Conservation (phyloP, 2,888 invertebrate species). For the Thumatha senex region DNA sequence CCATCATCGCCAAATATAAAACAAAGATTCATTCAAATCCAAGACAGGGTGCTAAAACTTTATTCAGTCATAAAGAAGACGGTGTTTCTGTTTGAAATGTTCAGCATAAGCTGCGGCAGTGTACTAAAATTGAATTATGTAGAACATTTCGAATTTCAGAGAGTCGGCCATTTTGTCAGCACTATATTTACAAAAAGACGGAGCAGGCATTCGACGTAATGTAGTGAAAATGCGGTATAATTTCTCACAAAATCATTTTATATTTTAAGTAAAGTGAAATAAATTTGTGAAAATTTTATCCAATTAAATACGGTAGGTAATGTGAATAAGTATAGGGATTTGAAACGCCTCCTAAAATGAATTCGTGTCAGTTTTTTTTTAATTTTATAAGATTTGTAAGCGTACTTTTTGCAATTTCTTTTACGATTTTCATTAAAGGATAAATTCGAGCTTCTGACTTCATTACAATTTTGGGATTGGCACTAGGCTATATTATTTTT, state of each 20-base stretch:
- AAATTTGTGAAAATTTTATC: too few species aligned
- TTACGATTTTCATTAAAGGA: too few species aligned
- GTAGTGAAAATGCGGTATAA: background rate
- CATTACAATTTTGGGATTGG: too few species aligned
- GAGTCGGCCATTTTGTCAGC: slow-evolving; percentile 10
- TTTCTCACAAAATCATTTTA: background rate
- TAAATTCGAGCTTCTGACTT: too few species aligned
- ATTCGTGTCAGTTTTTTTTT: too few species aligned
- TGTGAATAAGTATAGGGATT: too few species aligned
- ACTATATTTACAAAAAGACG: slow-evolving; percentile 15
- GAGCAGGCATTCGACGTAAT: background rate
- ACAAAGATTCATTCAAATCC: background rate
- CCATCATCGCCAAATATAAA: background rate
- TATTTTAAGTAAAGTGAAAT: background rate
- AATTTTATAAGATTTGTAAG: too few species aligned
- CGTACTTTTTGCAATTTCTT: too few species aligned
- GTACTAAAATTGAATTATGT: slow-evolving; percentile 24
- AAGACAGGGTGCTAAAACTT: background rate
- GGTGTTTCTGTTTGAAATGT: background rate
- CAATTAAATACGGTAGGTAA: too few species aligned
- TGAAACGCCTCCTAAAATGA: too few species aligned
- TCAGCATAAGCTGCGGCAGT: slow-evolving; percentile 6
- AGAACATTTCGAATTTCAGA: slow-evolving; percentile 11
- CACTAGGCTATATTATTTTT: too few species aligned
- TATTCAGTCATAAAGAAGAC: slow-evolving; percentile 7